A percentile compares a stretch with the other conserved stretches of the same genome.
Conservation (phyloP, 2,113 vertebrate species). For the Pycnonotus jocosus region DNA sequence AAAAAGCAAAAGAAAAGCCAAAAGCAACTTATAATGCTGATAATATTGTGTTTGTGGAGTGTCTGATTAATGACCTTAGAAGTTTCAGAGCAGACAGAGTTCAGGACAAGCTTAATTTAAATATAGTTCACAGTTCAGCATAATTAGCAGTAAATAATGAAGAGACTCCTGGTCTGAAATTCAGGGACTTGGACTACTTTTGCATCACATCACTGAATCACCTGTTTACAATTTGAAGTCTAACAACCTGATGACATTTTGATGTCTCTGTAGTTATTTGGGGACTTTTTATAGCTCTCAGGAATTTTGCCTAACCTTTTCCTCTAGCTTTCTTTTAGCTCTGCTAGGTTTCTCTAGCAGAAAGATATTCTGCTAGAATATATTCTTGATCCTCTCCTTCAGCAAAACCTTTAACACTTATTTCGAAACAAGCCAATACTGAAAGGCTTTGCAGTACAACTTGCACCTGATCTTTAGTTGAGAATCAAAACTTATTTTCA, state of each 20-base stretch:
- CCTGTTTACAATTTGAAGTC: slow-evolving; percentile 8
- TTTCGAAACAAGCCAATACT: neutral
- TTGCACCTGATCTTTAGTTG: neutral
- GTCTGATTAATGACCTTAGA: neutral
- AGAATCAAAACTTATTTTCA: neutral
- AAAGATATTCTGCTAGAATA: neutral
- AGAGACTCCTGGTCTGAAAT: neutral
- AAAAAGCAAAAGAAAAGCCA: neutral
- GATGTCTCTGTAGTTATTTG: slow-evolving; percentile 17
- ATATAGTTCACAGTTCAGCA: neutral
- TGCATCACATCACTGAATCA: neutral
- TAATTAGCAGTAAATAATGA: neutral
- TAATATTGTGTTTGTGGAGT: neutral
- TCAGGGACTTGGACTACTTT: neutral
- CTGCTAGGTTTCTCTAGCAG: neutral
- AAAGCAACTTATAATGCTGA: neutral
- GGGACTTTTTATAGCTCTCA: neutral
- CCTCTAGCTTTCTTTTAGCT: neutral
- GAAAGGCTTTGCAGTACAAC: neutral
- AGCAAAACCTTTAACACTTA: neutral
- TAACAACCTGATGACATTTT: slow-evolving; percentile 40
- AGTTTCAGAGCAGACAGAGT: neutral
- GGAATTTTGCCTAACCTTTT: neutral
- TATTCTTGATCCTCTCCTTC: neutral
- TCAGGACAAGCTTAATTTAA: neutral